Evolutionary conservation across 1,140 invertebrate species (phyloP).

Genomic region (Laupala kohalensis): DNA sequence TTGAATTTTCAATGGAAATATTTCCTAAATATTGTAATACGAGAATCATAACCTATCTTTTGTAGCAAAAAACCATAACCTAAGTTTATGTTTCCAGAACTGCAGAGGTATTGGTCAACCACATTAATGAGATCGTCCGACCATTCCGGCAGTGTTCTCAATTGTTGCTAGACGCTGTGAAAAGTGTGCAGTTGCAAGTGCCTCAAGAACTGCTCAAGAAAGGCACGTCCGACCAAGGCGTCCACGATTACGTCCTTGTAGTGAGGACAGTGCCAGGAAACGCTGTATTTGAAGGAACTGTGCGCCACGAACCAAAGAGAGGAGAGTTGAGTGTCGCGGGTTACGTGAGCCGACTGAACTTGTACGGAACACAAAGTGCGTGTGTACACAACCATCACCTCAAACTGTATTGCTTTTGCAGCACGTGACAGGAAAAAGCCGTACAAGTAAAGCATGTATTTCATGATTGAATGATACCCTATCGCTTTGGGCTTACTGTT

Average conservation of each 20-base stretch:
- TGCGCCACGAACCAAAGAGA: slow-evolving; percentile 27
- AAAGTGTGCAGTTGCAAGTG: slow-evolving; percentile 37
- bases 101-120: slow-evolving; percentile 34
- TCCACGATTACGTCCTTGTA: slow-evolving; percentile 49
- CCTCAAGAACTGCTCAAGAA: slow-evolving; percentile 9
- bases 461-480: too few relatives aligned
- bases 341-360: slow-evolving; percentile 61
- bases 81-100: not conserved
- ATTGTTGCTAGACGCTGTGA: slow-evolving; percentile 36
- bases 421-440: not conserved
- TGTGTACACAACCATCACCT: slow-evolving; percentile 61
- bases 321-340: slow-evolving; percentile 36
- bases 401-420: slow-evolving; percentile 66
- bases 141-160: slow-evolving; percentile 32
- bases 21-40: too few relatives aligned
- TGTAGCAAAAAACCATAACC: too few relatives aligned
- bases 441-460: too few relatives aligned
- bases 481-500: too few relatives aligned
- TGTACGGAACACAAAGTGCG: slow-evolving; percentile 64
- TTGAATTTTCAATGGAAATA: too few relatives aligned
- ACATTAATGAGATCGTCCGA: slow-evolving; percentile 47
- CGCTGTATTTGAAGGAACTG: slow-evolving; percentile 62
- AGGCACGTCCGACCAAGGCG: slow-evolving; percentile 6
- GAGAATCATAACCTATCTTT: too few relatives aligned
- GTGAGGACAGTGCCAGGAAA: slow-evolving; percentile 50